Evolutionary conservation across 2,113 vertebrate species (phyloP).

Genomic region (Marmota flaviventris): DNA sequence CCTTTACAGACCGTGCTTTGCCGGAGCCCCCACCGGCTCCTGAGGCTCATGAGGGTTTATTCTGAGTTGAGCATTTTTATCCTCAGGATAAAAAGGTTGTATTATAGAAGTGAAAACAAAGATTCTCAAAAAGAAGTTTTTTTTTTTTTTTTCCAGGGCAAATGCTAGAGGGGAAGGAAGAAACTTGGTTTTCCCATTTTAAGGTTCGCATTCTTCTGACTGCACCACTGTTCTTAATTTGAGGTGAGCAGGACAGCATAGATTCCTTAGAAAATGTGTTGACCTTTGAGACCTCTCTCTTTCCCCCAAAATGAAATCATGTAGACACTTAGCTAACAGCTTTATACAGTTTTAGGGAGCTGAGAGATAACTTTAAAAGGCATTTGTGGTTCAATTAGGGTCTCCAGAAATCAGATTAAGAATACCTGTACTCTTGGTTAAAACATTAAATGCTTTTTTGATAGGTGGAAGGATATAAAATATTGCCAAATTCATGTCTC

Average conservation of each 20-base stretch:
- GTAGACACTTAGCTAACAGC: neutral
- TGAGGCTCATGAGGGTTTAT: neutral
- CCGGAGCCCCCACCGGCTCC: neutral
- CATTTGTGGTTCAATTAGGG: neutral
- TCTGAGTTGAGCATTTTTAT: neutral
- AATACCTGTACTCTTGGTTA: neutral
- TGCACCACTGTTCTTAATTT: neutral
- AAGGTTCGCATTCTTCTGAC: neutral
- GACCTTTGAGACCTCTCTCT: neutral
- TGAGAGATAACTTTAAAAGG: neutral
- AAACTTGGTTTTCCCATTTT: neutral
- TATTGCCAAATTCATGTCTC: neutral
- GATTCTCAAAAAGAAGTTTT: neutral
- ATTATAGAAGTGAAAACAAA: neutral
- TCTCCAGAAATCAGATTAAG: conserved; percentile 2
- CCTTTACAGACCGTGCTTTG: neutral
- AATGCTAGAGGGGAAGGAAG: neutral
- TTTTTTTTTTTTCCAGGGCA: neutral
- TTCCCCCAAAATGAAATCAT: neutral
- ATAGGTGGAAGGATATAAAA: neutral
- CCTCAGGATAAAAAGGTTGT: neutral
- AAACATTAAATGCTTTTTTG: neutral
- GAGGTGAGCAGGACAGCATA: neutral
- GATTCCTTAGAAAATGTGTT: neutral
- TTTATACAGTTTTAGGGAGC: neutral